A percentile compares a stretch with the other conserved stretches of the same genome.
These are phyloP conservation scores for Catharus ustulatus DNA, from an alignment of 2,797 vertebrate species.

Conservation along the genomic window DNA sequence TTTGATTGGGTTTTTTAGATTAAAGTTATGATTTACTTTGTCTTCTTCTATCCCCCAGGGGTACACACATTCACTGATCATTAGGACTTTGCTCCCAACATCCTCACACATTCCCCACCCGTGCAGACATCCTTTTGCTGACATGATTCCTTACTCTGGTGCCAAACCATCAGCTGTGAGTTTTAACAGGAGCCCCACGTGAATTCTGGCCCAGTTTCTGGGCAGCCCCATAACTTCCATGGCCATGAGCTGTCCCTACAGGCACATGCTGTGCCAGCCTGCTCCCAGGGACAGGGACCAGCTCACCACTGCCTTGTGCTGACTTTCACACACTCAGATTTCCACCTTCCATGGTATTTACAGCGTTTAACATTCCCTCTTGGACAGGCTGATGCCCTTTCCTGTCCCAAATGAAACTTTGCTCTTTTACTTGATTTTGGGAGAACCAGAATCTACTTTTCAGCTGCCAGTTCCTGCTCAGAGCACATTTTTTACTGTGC, in stretches of 20 bases:
- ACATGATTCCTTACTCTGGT: accelerated
- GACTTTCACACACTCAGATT: not conserved
- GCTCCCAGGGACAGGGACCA: not conserved
- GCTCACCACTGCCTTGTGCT: not conserved
- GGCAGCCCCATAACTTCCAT: not conserved
- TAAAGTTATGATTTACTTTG: not conserved
- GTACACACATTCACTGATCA: not conserved
- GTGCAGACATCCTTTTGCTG: too few relatives aligned
- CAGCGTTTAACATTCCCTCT: accelerated
- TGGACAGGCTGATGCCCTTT: not conserved
- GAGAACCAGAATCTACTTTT: not conserved
- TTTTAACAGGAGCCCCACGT: accelerated
- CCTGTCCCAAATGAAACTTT: not conserved
- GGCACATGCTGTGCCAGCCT: not conserved
- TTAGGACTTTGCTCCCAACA: not conserved
- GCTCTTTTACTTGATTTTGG: not conserved
- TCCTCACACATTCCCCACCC: too few relatives aligned
- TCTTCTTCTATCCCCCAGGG: not conserved
- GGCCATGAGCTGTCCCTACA: accelerated
- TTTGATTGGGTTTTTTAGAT: not conserved
- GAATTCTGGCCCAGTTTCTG: not conserved
- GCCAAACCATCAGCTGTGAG: not conserved
- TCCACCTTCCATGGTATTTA: not conserved
- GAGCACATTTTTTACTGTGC: not conserved
- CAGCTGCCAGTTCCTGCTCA: too few relatives aligned